Percentiles rank a stretch among this genome's conserved stretches.
These are phyloP conservation scores for Rhagonycha lutea DNA, from an alignment of 2,888 invertebrate species.

Conservation along the genomic window DNA sequence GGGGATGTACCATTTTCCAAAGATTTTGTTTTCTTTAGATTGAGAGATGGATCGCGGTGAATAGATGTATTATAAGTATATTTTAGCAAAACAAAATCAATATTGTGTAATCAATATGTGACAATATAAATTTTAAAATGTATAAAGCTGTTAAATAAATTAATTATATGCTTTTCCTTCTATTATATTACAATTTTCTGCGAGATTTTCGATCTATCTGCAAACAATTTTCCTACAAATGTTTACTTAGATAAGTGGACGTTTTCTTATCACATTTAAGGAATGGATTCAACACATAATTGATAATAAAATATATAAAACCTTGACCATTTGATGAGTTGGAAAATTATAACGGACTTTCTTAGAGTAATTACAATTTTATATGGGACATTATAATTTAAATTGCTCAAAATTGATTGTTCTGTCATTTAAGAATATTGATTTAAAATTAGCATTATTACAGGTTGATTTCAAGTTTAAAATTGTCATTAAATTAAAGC, in stretches of 20 bases:
- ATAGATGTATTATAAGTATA: constrained; percentile 31
- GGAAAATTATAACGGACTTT: background rate
- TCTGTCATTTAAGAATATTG: too few species aligned
- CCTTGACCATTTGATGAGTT: background rate
- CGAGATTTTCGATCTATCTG: background rate
- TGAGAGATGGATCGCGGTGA: background rate
- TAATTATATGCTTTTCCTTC: constrained; percentile 46
- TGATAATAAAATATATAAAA: background rate
- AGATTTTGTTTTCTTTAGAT: constrained; percentile 23
- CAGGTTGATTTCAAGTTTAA: too few species aligned
- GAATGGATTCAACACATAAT: background rate
- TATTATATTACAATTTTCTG: background rate
- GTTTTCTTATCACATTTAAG: background rate
- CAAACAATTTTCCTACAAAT: background rate
- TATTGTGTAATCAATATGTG: constrained; percentile 50
- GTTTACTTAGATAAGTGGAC: background rate
- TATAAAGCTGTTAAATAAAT: constrained; percentile 48
- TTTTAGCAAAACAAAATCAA: constrained; percentile 36
- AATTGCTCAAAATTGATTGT: background rate
- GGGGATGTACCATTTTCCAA: constrained; percentile 22
- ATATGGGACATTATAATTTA: background rate
- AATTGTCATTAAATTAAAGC: too few species aligned
- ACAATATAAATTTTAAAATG: constrained; percentile 48
- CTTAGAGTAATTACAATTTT: background rate
- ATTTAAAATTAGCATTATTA: too few species aligned